Percentiles rank a stretch among this genome's conserved stretches.
These are phyloP conservation scores for Kuschelorhynchus macadamiae DNA, from an alignment of 2,888 invertebrate species.

Conservation along the genomic window DNA sequence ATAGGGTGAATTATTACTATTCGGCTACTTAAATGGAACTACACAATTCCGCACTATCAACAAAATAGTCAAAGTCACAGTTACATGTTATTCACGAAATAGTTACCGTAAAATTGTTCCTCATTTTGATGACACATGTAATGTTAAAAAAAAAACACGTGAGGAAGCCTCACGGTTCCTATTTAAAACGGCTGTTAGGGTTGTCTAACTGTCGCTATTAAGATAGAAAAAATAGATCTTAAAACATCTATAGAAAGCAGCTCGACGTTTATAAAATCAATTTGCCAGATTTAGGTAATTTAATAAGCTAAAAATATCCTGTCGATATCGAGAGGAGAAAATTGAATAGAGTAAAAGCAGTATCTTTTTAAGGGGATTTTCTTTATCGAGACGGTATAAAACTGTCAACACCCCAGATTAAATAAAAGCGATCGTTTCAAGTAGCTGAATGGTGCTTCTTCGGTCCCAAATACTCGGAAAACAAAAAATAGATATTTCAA, in stretches of 20 bases:
- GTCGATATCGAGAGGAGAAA: constrained; percentile 19
- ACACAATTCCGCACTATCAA: no score
- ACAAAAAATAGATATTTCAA: constrained; percentile 20
- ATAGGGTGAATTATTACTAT: no score
- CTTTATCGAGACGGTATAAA: constrained; percentile 26
- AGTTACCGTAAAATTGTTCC: no score
- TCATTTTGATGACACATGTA: no score
- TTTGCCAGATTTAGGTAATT: constrained; percentile 21
- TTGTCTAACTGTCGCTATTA: no score
- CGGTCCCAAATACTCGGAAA: constrained; percentile 22
- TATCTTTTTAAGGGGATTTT: constrained; percentile 31
- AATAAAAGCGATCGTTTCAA: constrained; percentile 31
- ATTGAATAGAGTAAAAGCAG: constrained; percentile 32
- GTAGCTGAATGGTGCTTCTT: constrained; percentile 25
- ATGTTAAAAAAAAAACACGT: no score
- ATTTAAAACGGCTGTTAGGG: no score
- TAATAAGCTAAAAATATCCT: constrained; percentile 30
- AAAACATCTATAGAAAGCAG: not conserved
- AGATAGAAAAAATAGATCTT: no score
- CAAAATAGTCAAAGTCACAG: no score
- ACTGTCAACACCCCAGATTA: constrained; percentile 32
- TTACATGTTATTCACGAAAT: no score
- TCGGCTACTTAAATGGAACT: no score
- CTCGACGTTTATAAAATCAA: not conserved
- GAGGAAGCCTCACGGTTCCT: no score